Conservation (phyloP, 2,797 vertebrate genomes). For the Platalea minor region DNA sequence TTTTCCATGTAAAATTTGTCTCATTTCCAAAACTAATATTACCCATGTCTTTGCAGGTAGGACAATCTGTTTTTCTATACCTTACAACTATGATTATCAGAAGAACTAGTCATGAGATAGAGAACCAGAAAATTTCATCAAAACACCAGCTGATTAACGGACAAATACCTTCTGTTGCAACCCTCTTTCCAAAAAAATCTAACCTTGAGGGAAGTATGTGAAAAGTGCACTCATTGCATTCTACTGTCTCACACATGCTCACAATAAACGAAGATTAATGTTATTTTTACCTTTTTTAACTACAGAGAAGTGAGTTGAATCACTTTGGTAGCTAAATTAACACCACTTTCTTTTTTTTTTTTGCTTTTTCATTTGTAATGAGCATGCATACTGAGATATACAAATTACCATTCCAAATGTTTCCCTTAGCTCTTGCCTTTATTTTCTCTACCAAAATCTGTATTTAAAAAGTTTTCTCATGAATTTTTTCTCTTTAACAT, state of each 20-base stretch:
- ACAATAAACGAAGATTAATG: background rate
- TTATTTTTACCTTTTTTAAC: background rate
- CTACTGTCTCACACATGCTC: background rate
- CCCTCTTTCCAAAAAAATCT: background rate
- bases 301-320: background rate
- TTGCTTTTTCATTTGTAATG: background rate
- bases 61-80: background rate
- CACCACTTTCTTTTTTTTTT: background rate
- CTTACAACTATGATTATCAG: background rate
- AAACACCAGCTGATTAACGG: conserved; percentile 12
- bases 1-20: background rate
- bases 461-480: background rate
- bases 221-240: background rate
- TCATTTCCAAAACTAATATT: background rate
- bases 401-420: background rate
- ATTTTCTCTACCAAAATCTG: background rate
- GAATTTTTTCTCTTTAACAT: background rate
- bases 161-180: background rate
- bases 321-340: background rate
- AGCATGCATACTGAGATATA: background rate
- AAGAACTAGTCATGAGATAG: background rate
- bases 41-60: background rate
- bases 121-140: background rate
- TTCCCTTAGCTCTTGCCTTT: background rate
- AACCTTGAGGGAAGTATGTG: background rate